These are phyloP conservation scores for Oncorhynchus keta DNA, from an alignment of 2,113 vertebrate species.

Conservation along the genomic window DNA sequence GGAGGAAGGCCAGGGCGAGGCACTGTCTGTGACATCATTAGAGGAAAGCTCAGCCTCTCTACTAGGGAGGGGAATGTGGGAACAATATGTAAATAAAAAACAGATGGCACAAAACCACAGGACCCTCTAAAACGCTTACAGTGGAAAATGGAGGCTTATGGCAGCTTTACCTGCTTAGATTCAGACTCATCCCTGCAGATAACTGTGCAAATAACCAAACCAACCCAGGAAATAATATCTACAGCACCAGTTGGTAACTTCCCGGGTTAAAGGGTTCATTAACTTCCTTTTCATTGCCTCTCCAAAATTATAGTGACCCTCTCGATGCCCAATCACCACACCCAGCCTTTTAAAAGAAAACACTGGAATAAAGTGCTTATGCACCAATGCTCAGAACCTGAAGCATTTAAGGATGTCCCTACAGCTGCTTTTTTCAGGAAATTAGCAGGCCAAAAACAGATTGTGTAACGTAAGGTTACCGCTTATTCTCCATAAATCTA, in stretches of 20 bases:
- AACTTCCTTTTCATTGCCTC: slow-evolving; percentile 2
- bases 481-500: background rate
- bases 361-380: background rate
- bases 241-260: slow-evolving; percentile 22
- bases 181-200: slow-evolving; percentile 58
- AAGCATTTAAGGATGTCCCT: background rate
- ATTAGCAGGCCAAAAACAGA: background rate
- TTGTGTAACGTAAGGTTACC: background rate
- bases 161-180: slow-evolving; percentile 67
- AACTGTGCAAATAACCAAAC: slow-evolving; percentile 51
- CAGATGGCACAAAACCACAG: slow-evolving; percentile 65
- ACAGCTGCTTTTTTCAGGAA: slow-evolving; percentile 7
- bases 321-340: background rate
- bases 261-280: slow-evolving; percentile 37
- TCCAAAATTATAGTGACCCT: background rate
- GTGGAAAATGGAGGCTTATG: slow-evolving; percentile 68
- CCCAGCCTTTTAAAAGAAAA: background rate
- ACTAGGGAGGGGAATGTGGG: slow-evolving; percentile 12
- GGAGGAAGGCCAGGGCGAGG: slow-evolving; percentile 1
- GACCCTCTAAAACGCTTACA: slow-evolving; percentile 25
- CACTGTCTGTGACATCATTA: slow-evolving; percentile 22
- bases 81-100: slow-evolving; percentile 66
- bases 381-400: background rate
- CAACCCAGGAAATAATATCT: slow-evolving; percentile 34
- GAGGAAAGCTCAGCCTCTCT: background rate